Base-by-base conservation (phyloP, 2,113 vertebrate genomes). In the Macquaria australasica region DNA sequence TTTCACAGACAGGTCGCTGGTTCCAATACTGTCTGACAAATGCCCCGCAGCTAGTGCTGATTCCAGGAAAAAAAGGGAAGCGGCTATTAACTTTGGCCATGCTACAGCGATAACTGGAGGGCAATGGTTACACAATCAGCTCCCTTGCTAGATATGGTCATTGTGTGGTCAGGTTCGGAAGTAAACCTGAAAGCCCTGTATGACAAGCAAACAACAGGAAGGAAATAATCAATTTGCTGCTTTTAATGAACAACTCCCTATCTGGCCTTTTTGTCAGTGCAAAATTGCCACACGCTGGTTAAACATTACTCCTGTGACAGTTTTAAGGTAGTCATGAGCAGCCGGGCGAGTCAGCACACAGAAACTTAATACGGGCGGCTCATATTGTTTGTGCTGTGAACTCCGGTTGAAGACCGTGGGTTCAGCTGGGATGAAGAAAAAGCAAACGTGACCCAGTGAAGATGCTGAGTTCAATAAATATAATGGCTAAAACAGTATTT, bases 191-290 rank as follows among this genome's bases (percentile, higher is more conserved):
- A 96, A 94, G 94, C 53, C 93, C 94, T 94, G 95, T 91, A 92
- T 95, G 95, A 95, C 95, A 90, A 95, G 96, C 96, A 97, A 97
- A 97, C 97, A 97, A 95, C 91, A 96, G 97, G 96, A 97, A 98
- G 97, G 97, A 98, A 98, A 97, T 96, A 97, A 98, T 98, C 97
- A 96, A 97, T 97, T 97, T 97, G 94, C 82, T 89, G 90, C 96
- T 95, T 96, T 97, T 97, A 97, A 96, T 96, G 95, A 96, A 96
- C 94, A 96, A 97, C 96, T 84, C 93, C 93, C 96, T 96, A 95
- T 89, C 91, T 94, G 94, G 94, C 86, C 91, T 93, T 93, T 95
- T 94, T 96, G 96, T 96, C 94, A 91, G 90, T 78, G 95, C 95
- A 85, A 89, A 96, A 96, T 96, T 96, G 96, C 96, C 95, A 95